Percentiles rank a stretch among this genome's conserved stretches.
These are phyloP conservation scores for Panopea generosa DNA, from an alignment of 2,888 invertebrate genomes.

Conservation along the genomic window DNA sequence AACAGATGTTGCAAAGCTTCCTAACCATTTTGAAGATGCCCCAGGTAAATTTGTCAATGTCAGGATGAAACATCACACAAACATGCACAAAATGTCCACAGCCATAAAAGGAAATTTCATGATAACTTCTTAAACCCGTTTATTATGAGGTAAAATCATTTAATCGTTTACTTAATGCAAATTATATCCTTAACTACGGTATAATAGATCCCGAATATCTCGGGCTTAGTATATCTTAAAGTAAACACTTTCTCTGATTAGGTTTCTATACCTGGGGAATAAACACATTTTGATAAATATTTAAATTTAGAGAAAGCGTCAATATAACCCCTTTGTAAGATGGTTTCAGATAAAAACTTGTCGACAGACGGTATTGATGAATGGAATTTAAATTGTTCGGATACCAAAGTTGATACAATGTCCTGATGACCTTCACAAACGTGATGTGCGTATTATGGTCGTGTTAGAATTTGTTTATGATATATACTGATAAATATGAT, in stretches of 20 bases:
- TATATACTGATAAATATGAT: no score
- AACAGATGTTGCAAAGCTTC: no score
- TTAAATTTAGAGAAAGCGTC: constrained; percentile 15
- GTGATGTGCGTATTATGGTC: no score
- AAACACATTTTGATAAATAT: constrained; percentile 38
- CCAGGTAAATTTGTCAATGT: no score
- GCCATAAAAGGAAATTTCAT: no score
- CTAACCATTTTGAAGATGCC: no score
- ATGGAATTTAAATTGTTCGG: constrained; percentile 12
- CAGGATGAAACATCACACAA: no score
- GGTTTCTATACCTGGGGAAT: constrained; percentile 24
- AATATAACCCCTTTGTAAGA: constrained; percentile 35
- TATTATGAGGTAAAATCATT: constrained; percentile 15
- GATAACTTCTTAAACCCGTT: no score
- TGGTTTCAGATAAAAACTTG: constrained; percentile 16
- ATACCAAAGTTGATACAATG: constrained; percentile 12
- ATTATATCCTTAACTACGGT: constrained; percentile 35
- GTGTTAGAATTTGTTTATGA: no score
- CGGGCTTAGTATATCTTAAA: constrained; percentile 29
- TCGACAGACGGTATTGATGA: constrained; percentile 11
- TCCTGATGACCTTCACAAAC: no score
- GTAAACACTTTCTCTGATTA: constrained; percentile 49
- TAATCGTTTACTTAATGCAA: constrained; percentile 44
- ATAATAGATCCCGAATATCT: constrained; percentile 36
- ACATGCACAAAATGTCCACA: no score